Percentiles rank a stretch among this genome's conserved stretches.
Evolutionary conservation across 1,140 invertebrate species (phyloP).

Genomic region (Gonatopus flavifemur): DNA sequence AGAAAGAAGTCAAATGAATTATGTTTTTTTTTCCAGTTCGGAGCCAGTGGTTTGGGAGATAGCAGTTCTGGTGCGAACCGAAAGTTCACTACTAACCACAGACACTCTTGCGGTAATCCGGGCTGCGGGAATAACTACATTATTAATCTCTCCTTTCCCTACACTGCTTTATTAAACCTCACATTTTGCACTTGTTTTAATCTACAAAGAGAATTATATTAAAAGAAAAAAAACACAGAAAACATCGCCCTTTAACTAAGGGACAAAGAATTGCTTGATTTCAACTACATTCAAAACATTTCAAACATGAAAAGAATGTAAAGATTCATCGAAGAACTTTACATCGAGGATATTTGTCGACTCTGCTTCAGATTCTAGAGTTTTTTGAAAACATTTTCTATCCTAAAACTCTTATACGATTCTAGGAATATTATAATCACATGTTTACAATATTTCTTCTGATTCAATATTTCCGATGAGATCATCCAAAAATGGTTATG

Average conservation of each 20-base stretch:
- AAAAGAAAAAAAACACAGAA: too few relatives aligned
- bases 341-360: too few relatives aligned
- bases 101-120: slow-evolving; percentile 60
- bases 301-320: not conserved
- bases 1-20: not conserved
- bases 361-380: too few relatives aligned
- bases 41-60: slow-evolving; percentile 56
- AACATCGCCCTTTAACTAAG: too few relatives aligned
- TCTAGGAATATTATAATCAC: too few relatives aligned
- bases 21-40: slow-evolving; percentile 48
- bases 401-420: too few relatives aligned
- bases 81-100: slow-evolving; percentile 61
- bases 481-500: too few relatives aligned
- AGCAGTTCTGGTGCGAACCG: slow-evolving; percentile 60
- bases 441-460: too few relatives aligned
- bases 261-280: slow-evolving; percentile 10
- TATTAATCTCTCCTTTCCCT: slow-evolving; percentile 47
- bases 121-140: slow-evolving; percentile 59
- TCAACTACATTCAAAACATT: not conserved
- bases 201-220: not conserved
- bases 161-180: slow-evolving; percentile 30
- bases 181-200: slow-evolving; percentile 18
- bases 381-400: too few relatives aligned
- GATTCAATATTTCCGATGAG: too few relatives aligned
- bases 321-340: not conserved